A percentile compares a stretch with the other conserved stretches of the same genome.
phyloP scores from a whole-genome alignment of 2,797 vertebrate species.

The Sebastes baramenuke region DNA sequence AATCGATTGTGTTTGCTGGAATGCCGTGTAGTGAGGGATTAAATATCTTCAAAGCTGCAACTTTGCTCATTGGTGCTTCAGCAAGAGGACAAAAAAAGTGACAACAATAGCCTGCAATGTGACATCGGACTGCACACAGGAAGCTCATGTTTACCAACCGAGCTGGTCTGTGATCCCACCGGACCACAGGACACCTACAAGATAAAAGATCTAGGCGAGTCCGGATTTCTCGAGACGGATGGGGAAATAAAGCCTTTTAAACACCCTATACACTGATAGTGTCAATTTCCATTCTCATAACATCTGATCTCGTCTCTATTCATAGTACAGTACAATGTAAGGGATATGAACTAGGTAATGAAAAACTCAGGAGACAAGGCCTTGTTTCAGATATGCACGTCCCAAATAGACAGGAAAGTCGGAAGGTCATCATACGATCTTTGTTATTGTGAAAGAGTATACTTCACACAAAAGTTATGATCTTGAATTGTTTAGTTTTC shows the following conservation, averaged over 20 bases:
- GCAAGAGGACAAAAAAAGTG: not conserved
- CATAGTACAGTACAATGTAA: conserved; percentile 26
- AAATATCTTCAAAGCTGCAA: not conserved
- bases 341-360: conserved; percentile 8
- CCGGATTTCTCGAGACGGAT: too few relatives aligned
- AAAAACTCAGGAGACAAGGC: conserved; percentile 2
- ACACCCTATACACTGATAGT: not conserved
- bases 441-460: not conserved
- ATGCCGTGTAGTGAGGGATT: not conserved
- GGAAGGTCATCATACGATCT: not conserved
- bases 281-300: not conserved
- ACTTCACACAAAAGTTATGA: not conserved
- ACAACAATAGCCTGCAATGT: not conserved
- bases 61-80: not conserved
- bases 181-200: not conserved
- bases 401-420: not conserved
- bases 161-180: too few relatives aligned
- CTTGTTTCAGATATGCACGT: conserved; percentile 11
- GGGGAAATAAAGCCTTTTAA: not conserved
- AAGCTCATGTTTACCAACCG: not conserved
- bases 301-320: conserved; percentile 35
- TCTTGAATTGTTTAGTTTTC: not conserved
- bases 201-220: not conserved
- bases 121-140: not conserved
- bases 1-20: conserved; percentile 8